Conservation (phyloP, 1,140 invertebrate species). For the Periplaneta americana region DNA sequence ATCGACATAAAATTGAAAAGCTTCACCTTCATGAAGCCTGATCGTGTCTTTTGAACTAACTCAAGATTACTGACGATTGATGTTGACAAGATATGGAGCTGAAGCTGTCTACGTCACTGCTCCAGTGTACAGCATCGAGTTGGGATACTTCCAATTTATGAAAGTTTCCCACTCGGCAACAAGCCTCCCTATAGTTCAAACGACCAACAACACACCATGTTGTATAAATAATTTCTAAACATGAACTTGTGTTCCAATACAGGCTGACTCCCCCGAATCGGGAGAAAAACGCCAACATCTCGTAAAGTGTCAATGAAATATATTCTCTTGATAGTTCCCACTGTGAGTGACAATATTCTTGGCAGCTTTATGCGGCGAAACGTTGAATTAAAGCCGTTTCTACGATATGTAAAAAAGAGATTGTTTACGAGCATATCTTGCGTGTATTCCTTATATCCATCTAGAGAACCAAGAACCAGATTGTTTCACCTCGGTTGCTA, state of each 20-base stretch:
- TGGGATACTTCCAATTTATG: no score
- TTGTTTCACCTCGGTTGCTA: background rate
- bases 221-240: background rate
- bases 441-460: background rate
- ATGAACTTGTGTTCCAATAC: background rate
- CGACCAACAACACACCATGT: background rate
- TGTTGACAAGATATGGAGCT: no score
- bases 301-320: background rate
- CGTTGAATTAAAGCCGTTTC: background rate
- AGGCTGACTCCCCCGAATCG: background rate
- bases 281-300: background rate
- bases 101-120: no score
- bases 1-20: no score
- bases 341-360: background rate
- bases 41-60: no score
- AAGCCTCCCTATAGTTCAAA: background rate
- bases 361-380: background rate
- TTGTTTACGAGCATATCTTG: background rate
- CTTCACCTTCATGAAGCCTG: no score
- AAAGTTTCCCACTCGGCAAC: no score
- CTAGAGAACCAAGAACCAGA: background rate
- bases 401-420: background rate
- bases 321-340: background rate
- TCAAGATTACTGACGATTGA: no score
- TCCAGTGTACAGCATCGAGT: no score